Conservation (phyloP, 1,140 invertebrate species). For the Brachionus asplanchnoidis region DNA sequence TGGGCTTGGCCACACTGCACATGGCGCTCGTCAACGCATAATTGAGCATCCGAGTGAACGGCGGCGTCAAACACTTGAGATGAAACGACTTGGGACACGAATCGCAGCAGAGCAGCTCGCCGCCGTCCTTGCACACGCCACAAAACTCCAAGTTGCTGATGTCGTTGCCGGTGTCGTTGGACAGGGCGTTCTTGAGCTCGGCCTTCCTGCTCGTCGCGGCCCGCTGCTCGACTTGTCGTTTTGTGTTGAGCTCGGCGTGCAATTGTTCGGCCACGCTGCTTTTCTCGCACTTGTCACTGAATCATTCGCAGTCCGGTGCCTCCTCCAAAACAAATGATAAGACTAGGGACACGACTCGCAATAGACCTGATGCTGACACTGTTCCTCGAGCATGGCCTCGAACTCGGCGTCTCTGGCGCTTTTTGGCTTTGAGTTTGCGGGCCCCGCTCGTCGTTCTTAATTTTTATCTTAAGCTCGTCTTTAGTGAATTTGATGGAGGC, state of each 20-base stretch:
- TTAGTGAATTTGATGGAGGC: background rate
- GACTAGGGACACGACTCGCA: slow-evolving; percentile 97
- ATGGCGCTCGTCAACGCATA: slow-evolving; percentile 97
- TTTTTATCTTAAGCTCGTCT: background rate
- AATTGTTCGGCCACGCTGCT: slow-evolving; percentile 56
- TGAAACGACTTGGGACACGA: slow-evolving; percentile 95
- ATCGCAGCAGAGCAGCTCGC: slow-evolving; percentile 93
- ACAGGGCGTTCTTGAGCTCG: slow-evolving; percentile 55
- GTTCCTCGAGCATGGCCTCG: too few species aligned
- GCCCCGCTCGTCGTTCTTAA: background rate
- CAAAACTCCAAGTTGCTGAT: slow-evolving; percentile 90
- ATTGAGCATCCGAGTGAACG: slow-evolving; percentile 78
- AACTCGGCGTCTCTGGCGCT: slow-evolving; percentile 60
- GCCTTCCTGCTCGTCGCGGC: slow-evolving; percentile 48
- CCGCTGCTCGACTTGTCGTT: background rate
- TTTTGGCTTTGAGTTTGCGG: slow-evolving; percentile 55
- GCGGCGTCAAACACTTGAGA: slow-evolving; percentile 92
- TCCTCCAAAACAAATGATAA: slow-evolving; percentile 97
- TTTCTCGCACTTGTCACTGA: slow-evolving; percentile 87
- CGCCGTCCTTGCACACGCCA: slow-evolving; percentile 91
- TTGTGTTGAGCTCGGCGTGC: slow-evolving; percentile 43
- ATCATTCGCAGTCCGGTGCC: slow-evolving; percentile 96
- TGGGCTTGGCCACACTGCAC: slow-evolving; percentile 70
- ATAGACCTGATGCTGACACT: slow-evolving; percentile 96
- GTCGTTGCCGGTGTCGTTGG: slow-evolving; percentile 69